Conservation (phyloP, 2,113 vertebrate species). For the Cyrtonyx montezumae region DNA sequence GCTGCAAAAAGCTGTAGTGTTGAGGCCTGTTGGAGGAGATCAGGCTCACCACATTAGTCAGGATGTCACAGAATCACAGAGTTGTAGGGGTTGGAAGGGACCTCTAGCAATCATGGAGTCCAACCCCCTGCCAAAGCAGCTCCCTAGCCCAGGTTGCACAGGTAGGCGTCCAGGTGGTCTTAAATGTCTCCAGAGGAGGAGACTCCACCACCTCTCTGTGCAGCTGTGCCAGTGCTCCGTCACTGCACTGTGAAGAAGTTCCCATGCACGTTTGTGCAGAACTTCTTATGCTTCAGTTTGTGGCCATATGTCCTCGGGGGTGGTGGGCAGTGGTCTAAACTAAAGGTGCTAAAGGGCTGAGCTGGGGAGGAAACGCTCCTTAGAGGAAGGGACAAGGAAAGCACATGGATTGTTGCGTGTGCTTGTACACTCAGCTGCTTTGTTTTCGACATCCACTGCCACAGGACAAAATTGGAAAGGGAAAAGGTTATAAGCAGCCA, state of each 20-base stretch:
- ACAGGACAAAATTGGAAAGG: neutral
- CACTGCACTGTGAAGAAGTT: too few relatives aligned
- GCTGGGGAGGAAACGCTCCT: neutral
- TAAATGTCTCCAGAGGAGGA: too few relatives aligned
- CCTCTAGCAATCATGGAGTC: too few relatives aligned
- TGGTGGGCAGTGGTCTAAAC: neutral
- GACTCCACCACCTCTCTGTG: too few relatives aligned
- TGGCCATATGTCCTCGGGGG: accelerated
- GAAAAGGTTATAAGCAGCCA: neutral
- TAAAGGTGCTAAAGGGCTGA: neutral
- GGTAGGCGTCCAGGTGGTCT: too few relatives aligned
- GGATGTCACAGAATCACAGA: neutral
- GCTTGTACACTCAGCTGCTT: neutral
- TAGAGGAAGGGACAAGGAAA: neutral
- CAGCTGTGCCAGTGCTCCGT: too few relatives aligned
- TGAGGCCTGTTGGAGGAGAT: neutral
- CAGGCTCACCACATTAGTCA: neutral
- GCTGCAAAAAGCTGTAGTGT: neutral
- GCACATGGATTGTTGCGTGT: neutral
- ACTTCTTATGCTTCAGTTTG: too few relatives aligned
- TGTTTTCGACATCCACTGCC: neutral
- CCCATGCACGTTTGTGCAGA: too few relatives aligned
- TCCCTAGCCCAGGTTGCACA: too few relatives aligned
- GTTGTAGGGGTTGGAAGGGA: too few relatives aligned
- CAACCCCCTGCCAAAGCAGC: too few relatives aligned